These are phyloP conservation scores for Trisateles emortualis DNA, from an alignment of 2,888 invertebrate species.

Conservation along the genomic window DNA sequence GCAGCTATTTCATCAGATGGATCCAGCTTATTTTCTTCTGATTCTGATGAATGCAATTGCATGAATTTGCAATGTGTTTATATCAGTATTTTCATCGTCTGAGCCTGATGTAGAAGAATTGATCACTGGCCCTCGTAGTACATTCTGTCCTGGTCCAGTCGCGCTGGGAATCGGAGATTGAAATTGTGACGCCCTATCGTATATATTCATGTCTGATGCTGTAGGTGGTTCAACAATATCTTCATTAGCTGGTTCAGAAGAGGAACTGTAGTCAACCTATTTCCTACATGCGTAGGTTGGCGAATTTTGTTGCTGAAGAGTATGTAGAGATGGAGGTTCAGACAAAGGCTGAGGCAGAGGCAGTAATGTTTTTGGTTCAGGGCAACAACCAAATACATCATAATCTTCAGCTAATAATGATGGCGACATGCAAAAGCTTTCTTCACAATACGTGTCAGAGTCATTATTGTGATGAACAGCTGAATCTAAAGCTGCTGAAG, in stretches of 20 bases:
- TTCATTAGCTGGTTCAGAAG: neutral
- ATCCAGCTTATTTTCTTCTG: neutral
- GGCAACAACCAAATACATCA: too few species aligned
- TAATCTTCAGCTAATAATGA: too few species aligned
- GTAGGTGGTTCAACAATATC: too few species aligned
- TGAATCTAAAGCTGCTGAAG: neutral
- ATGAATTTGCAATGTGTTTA: neutral
- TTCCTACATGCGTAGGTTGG: too few species aligned
- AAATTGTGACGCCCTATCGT: neutral
- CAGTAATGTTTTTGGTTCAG: too few species aligned
- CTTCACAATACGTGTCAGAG: slow-evolving; percentile 7
- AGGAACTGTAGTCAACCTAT: too few species aligned
- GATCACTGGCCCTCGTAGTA: slow-evolving; percentile 1
- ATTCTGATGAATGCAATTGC: slow-evolving; percentile 1
- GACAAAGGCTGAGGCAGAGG: neutral
- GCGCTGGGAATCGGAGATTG: slow-evolving; percentile 3
- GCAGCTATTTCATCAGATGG: neutral
- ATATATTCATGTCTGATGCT: slow-evolving; percentile 1
- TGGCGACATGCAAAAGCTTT: neutral
- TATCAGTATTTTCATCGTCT: neutral
- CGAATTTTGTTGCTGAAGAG: too few species aligned
- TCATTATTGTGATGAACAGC: neutral
- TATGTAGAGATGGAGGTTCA: neutral
- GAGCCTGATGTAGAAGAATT: neutral
- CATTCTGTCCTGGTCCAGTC: neutral